Evolutionary conservation across 2,113 vertebrate genomes (phyloP), one percentile per base, ranked within the genome.

Genomic region (Pungitius pungitius): DNA sequence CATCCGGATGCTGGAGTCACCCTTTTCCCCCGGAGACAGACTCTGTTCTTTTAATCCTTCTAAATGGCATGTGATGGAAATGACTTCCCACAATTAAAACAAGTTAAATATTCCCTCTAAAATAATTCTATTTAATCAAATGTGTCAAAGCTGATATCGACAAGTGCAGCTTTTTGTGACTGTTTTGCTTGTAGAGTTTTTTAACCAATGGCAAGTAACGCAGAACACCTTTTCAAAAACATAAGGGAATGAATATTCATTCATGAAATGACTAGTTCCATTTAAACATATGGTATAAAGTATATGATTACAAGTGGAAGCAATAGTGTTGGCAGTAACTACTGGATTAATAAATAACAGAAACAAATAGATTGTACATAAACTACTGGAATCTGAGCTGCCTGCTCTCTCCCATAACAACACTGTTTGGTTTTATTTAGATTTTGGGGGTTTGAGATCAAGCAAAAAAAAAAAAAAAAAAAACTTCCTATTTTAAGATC

Each of bases 11-110:
- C 11, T 69, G 42, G 74, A 70, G 63, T 64, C 78, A 77, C 77
- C 77, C 73, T 74, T 51, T 70, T 55, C 18, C 20, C 74, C 73
- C 65, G 5, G 58, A 54, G 22, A 43, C 40, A 61, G 42, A 59
- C 69, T 71, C 69, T 78, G 67, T 77, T 74, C 62, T 84, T 59
- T 70, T 73, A 70, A 79, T 70, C 30, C 58, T 15, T 75, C 1
- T 65, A 68, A 82, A 82, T 37, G 8, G 3, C 52, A 51, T 26
- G 24, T n/a, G 45, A 61, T 43, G n/a, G 67, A 51, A 70, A 75
- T 42, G 18, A 66, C 57, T 18, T 26, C 18, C n/a, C 30, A 5
- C n/a, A n/a, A 30, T 30, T 30, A 3, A 30, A 30, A 30, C 2
- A 30, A 43, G 14, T 43, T 14, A 43, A 14, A 43, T 56, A 52